Conservation (phyloP, 2,888 invertebrate species). For the Rhopalosiphum nymphaeae region DNA sequence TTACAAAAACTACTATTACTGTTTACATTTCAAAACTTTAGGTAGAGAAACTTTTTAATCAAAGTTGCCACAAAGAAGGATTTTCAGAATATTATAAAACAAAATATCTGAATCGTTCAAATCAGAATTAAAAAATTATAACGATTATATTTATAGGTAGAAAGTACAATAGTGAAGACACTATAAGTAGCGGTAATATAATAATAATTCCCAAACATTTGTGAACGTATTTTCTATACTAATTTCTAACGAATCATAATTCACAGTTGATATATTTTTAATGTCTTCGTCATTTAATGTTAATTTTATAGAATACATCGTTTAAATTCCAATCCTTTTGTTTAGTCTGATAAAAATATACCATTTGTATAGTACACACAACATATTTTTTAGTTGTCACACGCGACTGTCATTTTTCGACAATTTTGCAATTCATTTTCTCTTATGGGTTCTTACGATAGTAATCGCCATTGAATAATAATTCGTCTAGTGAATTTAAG, state of each 20-base stretch:
- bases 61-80: neutral
- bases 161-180: neutral
- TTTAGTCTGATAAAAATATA: neutral
- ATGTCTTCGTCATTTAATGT: neutral
- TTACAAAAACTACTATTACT: neutral
- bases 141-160: neutral
- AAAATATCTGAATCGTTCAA: neutral
- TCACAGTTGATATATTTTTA: neutral
- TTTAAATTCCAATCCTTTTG: neutral
- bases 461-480: conserved; percentile 39
- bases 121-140: neutral
- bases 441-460: conserved; percentile 24
- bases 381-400: neutral
- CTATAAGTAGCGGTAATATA: neutral
- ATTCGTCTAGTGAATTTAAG: conserved; percentile 44
- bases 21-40: neutral
- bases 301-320: neutral
- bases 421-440: conserved; percentile 43
- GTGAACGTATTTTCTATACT: neutral
- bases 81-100: neutral
- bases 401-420: conserved; percentile 1
- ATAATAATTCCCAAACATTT: neutral
- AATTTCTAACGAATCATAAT: neutral
- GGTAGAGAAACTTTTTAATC: neutral
- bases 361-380: neutral